Percentiles rank a stretch among this genome's conserved stretches.
These are phyloP conservation scores for Himalopsyche anomala DNA, from an alignment of 2,888 invertebrate genomes.

Conservation along the genomic window DNA sequence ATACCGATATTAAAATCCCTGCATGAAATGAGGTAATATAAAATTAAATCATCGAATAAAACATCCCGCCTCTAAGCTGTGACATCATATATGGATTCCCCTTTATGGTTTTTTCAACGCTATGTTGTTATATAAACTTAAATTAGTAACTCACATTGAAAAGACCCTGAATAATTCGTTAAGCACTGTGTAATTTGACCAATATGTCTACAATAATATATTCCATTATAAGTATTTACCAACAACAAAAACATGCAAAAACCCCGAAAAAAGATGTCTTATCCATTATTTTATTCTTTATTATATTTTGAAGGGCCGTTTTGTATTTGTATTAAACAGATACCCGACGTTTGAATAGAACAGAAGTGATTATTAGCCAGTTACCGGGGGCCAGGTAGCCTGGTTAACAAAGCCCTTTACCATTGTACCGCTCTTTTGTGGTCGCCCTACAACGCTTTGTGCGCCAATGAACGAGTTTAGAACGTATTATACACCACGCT, in stretches of 20 bases:
- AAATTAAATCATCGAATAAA: no score
- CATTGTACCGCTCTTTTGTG: conserved; percentile 60
- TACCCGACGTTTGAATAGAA: conserved; percentile 55
- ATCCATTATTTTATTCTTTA: background rate
- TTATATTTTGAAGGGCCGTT: conserved; percentile 35
- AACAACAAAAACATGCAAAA: background rate
- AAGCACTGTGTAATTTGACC: conserved; percentile 13
- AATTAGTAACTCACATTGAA: no score
- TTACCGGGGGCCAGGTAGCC: conserved; percentile 51
- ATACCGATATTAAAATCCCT: no score
- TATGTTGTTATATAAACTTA: no score
- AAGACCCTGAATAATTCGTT: background rate
- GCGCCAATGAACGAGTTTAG: conserved; percentile 56
- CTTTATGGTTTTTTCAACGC: no score
- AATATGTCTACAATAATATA: background rate
- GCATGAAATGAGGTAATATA: no score
- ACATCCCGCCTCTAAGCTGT: no score
- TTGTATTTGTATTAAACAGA: conserved; percentile 63
- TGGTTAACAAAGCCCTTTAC: conserved; percentile 57
- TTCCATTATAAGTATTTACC: background rate
- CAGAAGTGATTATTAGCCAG: conserved; percentile 53
- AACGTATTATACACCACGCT: conserved; percentile 51
- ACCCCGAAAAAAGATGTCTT: background rate
- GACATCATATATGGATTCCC: no score
- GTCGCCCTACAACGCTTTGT: conserved; percentile 62